Evolutionary conservation across 2,797 vertebrate genomes (phyloP).

Genomic region (Sebastes steindachneri): DNA sequence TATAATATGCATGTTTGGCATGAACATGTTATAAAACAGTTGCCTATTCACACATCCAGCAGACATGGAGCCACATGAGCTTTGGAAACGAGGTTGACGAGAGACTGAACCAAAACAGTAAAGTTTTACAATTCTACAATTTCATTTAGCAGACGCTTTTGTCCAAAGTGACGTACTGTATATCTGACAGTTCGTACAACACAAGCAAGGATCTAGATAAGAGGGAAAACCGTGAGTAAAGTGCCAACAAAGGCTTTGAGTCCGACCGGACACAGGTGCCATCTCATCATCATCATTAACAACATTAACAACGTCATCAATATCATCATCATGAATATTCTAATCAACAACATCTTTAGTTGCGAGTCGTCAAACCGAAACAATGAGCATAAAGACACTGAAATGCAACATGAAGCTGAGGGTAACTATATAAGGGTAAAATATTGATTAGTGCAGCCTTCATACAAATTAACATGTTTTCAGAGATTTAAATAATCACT

Average conservation of each 20-base stretch:
- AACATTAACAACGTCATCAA: too few species aligned
- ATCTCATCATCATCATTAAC: too few species aligned
- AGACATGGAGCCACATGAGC: neutral
- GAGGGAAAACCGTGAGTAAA: too few species aligned
- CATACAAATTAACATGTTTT: too few species aligned
- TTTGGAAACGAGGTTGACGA: neutral
- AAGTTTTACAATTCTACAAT: too few species aligned
- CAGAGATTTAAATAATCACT: neutral
- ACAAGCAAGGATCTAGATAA: too few species aligned
- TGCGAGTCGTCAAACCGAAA: neutral
- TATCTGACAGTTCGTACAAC: too few species aligned
- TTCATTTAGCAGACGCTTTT: rapidly evolving
- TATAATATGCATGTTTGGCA: neutral
- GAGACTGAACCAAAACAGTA: neutral
- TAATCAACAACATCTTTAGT: too few species aligned
- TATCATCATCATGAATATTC: too few species aligned
- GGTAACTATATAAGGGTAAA: neutral
- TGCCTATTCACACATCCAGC: neutral
- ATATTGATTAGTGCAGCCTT: neutral
- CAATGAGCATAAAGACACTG: neutral
- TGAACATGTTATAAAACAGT: neutral
- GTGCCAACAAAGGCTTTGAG: too few species aligned
- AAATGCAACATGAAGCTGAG: neutral
- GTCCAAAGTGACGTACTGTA: too few species aligned
- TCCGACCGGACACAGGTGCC: too few species aligned